phyloP scores from a whole-genome alignment of 92 coral and sea anemone genomes.

The Porites cylindrica region DNA sequence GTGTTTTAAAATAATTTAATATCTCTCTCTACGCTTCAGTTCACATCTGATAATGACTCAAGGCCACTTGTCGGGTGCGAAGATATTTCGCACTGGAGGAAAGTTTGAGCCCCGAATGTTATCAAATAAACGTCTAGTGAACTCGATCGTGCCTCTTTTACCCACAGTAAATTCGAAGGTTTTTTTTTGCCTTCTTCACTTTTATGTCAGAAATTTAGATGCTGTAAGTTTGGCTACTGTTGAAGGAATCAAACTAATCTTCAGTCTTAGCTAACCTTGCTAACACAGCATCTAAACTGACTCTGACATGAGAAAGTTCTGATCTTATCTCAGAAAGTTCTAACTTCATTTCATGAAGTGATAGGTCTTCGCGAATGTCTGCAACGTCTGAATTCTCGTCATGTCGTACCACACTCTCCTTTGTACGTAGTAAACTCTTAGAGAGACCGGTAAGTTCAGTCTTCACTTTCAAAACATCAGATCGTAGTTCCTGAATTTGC shows the following conservation, averaged over 20 bases:
- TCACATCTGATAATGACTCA: too few species aligned
- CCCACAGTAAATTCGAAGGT: too few species aligned
- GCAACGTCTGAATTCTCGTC: neutral
- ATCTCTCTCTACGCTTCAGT: too few species aligned
- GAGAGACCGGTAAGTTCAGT: neutral
- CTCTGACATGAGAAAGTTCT: neutral
- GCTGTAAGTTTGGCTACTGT: too few species aligned
- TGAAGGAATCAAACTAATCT: neutral
- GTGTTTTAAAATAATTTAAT: too few species aligned
- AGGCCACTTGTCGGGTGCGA: too few species aligned
- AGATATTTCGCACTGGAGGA: too few species aligned
- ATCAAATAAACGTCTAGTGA: too few species aligned
- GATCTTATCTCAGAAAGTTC: neutral
- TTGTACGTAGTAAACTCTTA: neutral
- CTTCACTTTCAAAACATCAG: neutral
- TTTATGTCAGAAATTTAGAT: too few species aligned
- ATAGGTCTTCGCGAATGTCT: neutral
- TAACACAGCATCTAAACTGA: constrained; percentile 10
- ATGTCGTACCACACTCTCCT: neutral
- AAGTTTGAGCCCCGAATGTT: too few species aligned
- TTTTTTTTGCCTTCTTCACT: too few species aligned
- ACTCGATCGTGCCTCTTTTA: too few species aligned
- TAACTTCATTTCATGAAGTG: neutral
- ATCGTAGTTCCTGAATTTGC: neutral
- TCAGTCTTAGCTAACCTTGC: neutral